Percentiles rank a stretch among this genome's conserved stretches.
phyloP scores from a whole-genome alignment of 1,140 invertebrate genomes.

The Globodera ellingtonae region DNA sequence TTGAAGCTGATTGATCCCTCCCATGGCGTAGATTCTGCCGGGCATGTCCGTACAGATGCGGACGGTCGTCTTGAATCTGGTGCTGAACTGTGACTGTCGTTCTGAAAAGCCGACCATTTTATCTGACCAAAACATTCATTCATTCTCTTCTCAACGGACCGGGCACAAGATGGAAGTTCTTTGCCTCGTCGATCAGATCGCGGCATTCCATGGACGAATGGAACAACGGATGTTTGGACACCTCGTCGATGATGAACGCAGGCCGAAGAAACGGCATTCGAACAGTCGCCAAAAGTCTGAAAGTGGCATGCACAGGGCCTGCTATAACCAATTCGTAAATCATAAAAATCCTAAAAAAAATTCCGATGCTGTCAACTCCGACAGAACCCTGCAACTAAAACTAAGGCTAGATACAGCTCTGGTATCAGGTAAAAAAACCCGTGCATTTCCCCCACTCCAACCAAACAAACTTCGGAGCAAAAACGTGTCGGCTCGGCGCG shows the following conservation, averaged over 20 bases:
- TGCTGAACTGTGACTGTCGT: constrained; percentile 76
- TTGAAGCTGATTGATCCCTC: constrained; percentile 71
- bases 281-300: constrained; percentile 77
- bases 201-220: constrained; percentile 68
- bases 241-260: constrained; percentile 79
- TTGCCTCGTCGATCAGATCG: constrained; percentile 80
- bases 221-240: constrained; percentile 80
- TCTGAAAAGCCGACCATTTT: constrained; percentile 68
- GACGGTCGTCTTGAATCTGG: constrained; percentile 72
- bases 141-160: background rate
- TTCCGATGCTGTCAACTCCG: no score
- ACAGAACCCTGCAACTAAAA: no score
- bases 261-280: constrained; percentile 80
- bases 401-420: no score
- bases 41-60: constrained; percentile 76
- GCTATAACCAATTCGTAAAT: no score
- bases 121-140: no score
- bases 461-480: constrained; percentile 29
- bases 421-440: no score
- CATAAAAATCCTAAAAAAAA: no score
- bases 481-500: constrained; percentile 12
- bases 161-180: constrained; percentile 80
- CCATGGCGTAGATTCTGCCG: constrained; percentile 85
- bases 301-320: constrained; percentile 44
- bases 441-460: background rate